Conservation (phyloP, 64 coral and sea anemone genomes). For the Actinia equina region DNA sequence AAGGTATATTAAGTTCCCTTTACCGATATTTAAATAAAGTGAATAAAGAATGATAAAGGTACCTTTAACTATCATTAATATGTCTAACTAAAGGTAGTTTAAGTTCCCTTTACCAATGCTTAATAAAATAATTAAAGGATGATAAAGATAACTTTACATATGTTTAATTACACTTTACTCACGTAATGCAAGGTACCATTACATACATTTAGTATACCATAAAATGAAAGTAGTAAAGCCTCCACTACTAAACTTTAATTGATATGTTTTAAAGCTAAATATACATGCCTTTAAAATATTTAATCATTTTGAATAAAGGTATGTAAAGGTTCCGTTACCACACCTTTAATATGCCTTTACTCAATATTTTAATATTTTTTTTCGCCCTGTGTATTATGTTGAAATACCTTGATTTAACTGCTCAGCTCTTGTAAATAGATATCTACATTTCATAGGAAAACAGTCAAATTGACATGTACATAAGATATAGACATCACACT, state of each 20-base stretch:
- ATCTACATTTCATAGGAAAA: no score
- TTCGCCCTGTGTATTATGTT: not conserved
- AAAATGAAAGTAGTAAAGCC: not conserved
- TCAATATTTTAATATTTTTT: not conserved
- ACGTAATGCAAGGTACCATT: not conserved
- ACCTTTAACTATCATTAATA: not conserved
- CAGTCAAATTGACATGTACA: no score
- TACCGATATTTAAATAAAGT: not conserved
- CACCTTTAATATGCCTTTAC: slow-evolving; percentile 2
- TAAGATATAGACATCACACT: no score
- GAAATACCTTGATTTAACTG: no score
- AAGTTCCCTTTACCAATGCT: not conserved
- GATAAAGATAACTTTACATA: slow-evolving; percentile 3
- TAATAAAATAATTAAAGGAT: not conserved
- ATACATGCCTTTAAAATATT: slow-evolving; percentile 17
- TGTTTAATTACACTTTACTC: not conserved
- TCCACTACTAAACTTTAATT: slow-evolving; percentile 16
- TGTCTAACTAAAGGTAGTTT: not conserved
- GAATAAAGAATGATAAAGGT: slow-evolving; percentile 3
- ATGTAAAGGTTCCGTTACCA: not conserved
- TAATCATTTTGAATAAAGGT: slow-evolving; percentile 8
- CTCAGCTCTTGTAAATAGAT: no score
- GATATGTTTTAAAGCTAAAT: not conserved
- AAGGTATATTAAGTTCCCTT: not conserved
- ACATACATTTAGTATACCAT: not conserved